Evolutionary conservation across 2,888 invertebrate genomes (phyloP), one percentile per base, ranked within the genome.

Genomic region (Sarcophaga caerulescens): DNA sequence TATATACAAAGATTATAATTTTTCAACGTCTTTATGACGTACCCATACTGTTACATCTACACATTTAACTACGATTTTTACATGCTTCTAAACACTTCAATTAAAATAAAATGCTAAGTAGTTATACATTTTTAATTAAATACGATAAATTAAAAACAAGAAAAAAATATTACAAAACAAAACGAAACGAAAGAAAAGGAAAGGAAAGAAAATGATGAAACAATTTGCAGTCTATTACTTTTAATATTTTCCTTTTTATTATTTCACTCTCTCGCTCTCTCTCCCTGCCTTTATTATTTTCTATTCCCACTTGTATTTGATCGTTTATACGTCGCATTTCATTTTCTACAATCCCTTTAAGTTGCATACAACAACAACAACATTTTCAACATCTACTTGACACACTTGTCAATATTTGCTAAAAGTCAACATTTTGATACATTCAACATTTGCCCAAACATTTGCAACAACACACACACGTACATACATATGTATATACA

Each of bases 331-430:
- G 63, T 12, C 6, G 63, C 57, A 63, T 63, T 45, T 62, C 21
- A 68, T 80, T 68, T 60, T 45, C 10, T 6, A 70, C 35, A 81
- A 70, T 76, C 45, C 23, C 75, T 70, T 80, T 69, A 63, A 75
- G 75, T 57, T 69, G 57, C 6, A 75, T 21, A 60, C n/a, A 57
- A 57, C 11, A 4, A 44, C n/a, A n/a, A n/a, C 62, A 81, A 45
- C 75, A 70, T 57, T 81, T 52, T 76, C n/a, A 69, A 70, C 52
- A 76, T 66, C 73, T 76, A 70, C 81, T 81, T 81, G 81, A 81
- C 81, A 81, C 57, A 75, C 75, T 81, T 81, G 75, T 75, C 60
- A 81, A 81, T 81, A 81, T 81, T 76, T 81, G 70, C 52, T 57
- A 57, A 35, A 75, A 70, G 81, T 76, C 69, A 76, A 76, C 75